These are phyloP conservation scores for Halotydeus destructor DNA, from an alignment of 1,140 invertebrate genomes.

Conservation along the genomic window DNA sequence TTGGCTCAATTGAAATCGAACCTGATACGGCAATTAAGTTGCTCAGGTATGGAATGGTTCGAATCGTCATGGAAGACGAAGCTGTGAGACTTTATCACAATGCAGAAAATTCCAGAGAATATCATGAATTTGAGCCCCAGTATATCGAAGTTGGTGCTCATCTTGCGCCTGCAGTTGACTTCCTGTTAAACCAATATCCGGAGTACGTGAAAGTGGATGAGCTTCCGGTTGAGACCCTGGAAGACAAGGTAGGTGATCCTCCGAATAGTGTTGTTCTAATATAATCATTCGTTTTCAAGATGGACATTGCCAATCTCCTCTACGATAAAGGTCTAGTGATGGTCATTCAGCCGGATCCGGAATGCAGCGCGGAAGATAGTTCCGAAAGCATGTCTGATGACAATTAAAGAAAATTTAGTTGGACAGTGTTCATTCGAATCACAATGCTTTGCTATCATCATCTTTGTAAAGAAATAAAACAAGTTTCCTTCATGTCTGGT, in stretches of 20 bases:
- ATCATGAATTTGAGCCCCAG: conserved; percentile 54
- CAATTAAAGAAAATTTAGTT: too few species aligned
- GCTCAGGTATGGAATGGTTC: conserved; percentile 41
- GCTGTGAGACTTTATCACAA: conserved; percentile 48
- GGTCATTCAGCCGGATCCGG: too few species aligned
- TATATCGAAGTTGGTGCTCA: conserved; percentile 47
- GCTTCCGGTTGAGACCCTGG: conserved; percentile 39
- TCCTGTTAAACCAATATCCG: conserved; percentile 49
- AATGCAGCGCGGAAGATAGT: too few species aligned
- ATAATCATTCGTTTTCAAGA: conserved; percentile 23
- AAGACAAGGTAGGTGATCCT: conserved; percentile 34
- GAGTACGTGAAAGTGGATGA: conserved; percentile 44
- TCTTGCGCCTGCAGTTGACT: conserved; percentile 41
- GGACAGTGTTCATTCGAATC: too few species aligned
- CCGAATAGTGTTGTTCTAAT: conserved; percentile 10
- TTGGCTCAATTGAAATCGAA: conserved; percentile 38
- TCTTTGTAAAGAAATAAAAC: too few species aligned
- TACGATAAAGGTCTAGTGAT: conserved; percentile 45
- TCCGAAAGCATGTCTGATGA: too few species aligned
- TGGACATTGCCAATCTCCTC: conserved; percentile 36
- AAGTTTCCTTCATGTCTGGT: too few species aligned
- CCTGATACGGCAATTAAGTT: conserved; percentile 44
- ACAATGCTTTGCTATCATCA: too few species aligned
- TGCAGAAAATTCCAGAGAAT: conserved; percentile 56
- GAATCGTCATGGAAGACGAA: conserved; percentile 41